Conservation (phyloP, 2,888 invertebrate genomes). For the Spodoptera picta region DNA sequence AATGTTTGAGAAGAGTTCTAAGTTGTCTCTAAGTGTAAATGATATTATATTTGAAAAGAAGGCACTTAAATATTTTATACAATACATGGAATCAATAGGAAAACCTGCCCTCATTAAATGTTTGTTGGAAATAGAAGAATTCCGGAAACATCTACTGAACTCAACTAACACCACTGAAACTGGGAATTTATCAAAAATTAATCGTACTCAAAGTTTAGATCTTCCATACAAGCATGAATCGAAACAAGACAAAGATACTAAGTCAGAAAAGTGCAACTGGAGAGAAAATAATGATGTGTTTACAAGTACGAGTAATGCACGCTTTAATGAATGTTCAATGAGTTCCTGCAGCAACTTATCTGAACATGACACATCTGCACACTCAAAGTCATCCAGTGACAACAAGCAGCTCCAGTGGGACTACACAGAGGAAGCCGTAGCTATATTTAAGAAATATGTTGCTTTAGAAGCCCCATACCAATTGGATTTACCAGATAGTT, state of each 20-base stretch:
- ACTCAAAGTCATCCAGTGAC: slow-evolving; percentile 47
- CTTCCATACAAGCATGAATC: slow-evolving; percentile 66
- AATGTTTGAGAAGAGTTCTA: slow-evolving; percentile 87
- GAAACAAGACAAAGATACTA: slow-evolving; percentile 56
- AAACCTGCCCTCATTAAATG: slow-evolving; percentile 91
- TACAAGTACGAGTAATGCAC: slow-evolving; percentile 62
- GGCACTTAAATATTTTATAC: slow-evolving; percentile 94
- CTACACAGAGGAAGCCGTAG: slow-evolving; percentile 89
- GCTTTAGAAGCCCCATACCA: slow-evolving; percentile 90
- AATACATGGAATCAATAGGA: slow-evolving; percentile 94
- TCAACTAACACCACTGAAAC: slow-evolving; percentile 55
- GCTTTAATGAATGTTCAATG: slow-evolving; percentile 67
- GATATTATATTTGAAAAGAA: slow-evolving; percentile 94
- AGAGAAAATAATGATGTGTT: slow-evolving; percentile 61
- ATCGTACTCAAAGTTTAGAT: slow-evolving; percentile 78
- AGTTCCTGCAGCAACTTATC: slow-evolving; percentile 76
- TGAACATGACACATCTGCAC: slow-evolving; percentile 62
- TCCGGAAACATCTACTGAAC: slow-evolving; percentile 76
- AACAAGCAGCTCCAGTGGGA: slow-evolving; percentile 60
- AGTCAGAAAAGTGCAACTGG: slow-evolving; percentile 68
- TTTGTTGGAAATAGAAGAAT: slow-evolving; percentile 93
- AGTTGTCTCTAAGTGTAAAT: slow-evolving; percentile 92
- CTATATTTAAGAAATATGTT: slow-evolving; percentile 93
- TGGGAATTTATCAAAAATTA: slow-evolving; percentile 68
- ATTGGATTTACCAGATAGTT: slow-evolving; percentile 88